Base-by-base conservation (phyloP, 2,888 invertebrate species). In the Netelia melanura region DNA sequence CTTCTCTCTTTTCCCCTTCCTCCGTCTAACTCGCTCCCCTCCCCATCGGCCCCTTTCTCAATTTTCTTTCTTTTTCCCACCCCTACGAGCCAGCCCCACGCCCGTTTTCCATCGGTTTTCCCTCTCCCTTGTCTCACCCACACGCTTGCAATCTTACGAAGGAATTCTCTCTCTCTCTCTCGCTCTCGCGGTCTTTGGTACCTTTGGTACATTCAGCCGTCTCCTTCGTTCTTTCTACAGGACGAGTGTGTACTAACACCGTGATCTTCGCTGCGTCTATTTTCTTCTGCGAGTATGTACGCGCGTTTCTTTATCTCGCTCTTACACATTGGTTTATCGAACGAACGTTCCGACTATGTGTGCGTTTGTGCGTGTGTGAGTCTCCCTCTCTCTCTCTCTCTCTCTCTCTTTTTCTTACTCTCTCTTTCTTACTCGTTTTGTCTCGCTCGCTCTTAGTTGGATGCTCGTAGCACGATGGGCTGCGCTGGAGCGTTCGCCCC, bases 81-180 rank as follows among this genome's bases (percentile, higher is more conserved):
- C 68, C 74, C 72, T 84, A 61, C 78, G 30, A 58, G 38, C 30
- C 86, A 48, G 38, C 61, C 81, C 68, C 65, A 25, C 67, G 74
- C 52, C 75, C 89, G 90, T 90, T 91, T 89, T 89, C 89, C 87
- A 87, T 86, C 83, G 87, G 86, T 89, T 90, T 90, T 90, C 87
- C 88, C 88, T 87, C 86, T 86, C 87, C 85, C 61, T n/a, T n/a
- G 44, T 65, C 65, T 71, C 23, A 74, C 83, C 56, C 65, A 75
- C 81, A 67, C 81, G 58, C 52, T 38, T 64, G 23, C 38, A 61
- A 52, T 81, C 61, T 62, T 58, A 76, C 62, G 58, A 44, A 72
- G 11, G 65, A 79, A 77, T 30, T 81, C 23, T 68, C 62, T 54
- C 72, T 62, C 65, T 68, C 88, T 85, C 86, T 48, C 43, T 64